Percentiles rank a stretch among this genome's conserved stretches.
Conservation (phyloP, 2,888 invertebrate species). For the Epirrhoe alternata region DNA sequence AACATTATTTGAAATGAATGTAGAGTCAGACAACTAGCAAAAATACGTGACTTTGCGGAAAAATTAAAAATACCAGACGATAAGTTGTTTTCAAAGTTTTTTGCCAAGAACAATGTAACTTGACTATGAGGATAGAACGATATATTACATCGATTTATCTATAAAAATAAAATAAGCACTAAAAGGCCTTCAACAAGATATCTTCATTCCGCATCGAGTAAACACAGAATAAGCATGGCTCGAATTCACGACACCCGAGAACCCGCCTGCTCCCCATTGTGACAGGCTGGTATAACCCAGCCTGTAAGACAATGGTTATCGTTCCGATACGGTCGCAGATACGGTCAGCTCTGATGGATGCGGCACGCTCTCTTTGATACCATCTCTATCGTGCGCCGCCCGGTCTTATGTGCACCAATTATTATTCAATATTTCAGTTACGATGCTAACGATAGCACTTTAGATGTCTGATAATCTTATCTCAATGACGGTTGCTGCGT, state of each 20-base stretch:
- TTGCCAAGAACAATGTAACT: neutral
- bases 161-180: neutral
- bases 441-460: constrained; percentile 36
- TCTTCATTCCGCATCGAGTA: constrained; percentile 1
- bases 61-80: neutral
- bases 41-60: neutral
- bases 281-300: constrained; percentile 26
- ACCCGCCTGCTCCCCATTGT: constrained; percentile 32
- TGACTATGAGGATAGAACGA: neutral
- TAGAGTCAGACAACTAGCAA: neutral
- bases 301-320: constrained; percentile 78
- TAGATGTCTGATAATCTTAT: constrained; percentile 26
- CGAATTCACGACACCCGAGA: constrained; percentile 48
- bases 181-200: constrained; percentile 4
- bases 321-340: constrained; percentile 72
- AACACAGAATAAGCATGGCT: constrained; percentile 4
- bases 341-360: constrained; percentile 76
- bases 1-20: neutral
- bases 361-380: constrained; percentile 80
- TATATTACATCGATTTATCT: neutral
- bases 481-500: constrained; percentile 25
- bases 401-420: constrained; percentile 76
- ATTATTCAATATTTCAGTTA: constrained; percentile 77
- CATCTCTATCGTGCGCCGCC: constrained; percentile 70
- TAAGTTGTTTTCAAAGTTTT: neutral